Evolutionary conservation across 37 sponge, comb jelly and placozoan species (phyloP), one percentile per base, ranked within the genome.

Genomic region (Crambe crambe): DNA sequence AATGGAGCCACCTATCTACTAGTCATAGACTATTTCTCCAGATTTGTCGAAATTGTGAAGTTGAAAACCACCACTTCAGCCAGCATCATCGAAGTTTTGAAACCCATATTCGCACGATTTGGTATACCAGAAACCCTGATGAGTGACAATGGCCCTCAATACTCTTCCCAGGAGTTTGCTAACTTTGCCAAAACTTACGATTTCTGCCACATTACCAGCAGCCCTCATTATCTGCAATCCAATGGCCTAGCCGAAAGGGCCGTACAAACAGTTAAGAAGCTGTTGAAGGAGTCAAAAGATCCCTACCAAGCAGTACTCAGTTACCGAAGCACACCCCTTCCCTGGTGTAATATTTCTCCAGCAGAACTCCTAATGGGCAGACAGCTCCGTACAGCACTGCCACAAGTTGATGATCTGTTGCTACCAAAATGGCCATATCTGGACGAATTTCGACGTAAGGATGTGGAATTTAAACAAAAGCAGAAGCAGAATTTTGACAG

Each of bases 301-400:
- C 72, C 77, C 21, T 61, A 70, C 39, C 12, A 76, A 39, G 59
- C 77, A 9, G 44, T 87, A 17, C 39, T 87, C 2, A 10, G 26
- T 34, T 84, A 84, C 42, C 83, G 74, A 5, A 8, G 84, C 5
- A 89, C 75, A 4, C 85, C 74, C 0, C 68, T 89, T 0, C 89
- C 85, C 21, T 83, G 89, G 89, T 89, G 89, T 61, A 26, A 43
- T n/a, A 18, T 40, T 21, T 58, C 60, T 23, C 89, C 89, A 32
- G 75, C 89, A 15, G 80, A 89, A 64, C 61, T 89, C 40, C 67
- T 78, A 3, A 89, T 89, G 89, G 89, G 89, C 54, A 72, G 89
- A 75, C 37, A n/a, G 37, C n/a, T 78, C 1, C 58, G 78, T 6
- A 44, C 88, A 5, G 43, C 76, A 37, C 2, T 88, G 1, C 88